Percentiles rank a stretch among this genome's conserved stretches.
These are phyloP conservation scores for Drosophila punjabiensis DNA, from an alignment of 1,140 invertebrate genomes.

Conservation along the genomic window DNA sequence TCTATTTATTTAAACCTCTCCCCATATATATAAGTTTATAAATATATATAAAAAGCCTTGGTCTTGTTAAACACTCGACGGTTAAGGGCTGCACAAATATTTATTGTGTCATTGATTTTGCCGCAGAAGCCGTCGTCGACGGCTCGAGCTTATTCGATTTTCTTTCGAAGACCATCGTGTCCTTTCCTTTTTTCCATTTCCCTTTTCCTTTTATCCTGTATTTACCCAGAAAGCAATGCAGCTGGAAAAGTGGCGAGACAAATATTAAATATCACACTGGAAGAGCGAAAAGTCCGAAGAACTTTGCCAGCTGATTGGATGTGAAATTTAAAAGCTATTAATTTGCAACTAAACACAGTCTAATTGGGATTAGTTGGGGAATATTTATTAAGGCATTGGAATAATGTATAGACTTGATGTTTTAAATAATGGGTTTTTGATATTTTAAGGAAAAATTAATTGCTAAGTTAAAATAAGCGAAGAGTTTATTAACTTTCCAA, in stretches of 20 bases:
- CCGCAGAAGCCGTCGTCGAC: conserved; percentile 70
- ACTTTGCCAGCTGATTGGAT: conserved; percentile 53
- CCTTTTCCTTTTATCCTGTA: conserved; percentile 33
- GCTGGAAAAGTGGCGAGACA: conserved; percentile 46
- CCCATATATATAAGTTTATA: conserved; percentile 33
- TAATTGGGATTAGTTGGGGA: conserved; percentile 5
- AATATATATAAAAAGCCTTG: conserved; percentile 49
- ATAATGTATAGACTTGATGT: neutral
- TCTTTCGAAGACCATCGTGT: conserved; percentile 21
- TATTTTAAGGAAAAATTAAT: neutral
- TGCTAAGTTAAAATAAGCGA: neutral
- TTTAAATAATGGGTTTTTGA: neutral
- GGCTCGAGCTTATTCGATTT: conserved; percentile 59
- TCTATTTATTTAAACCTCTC: conserved; percentile 36
- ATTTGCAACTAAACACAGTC: neutral
- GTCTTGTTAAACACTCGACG: conserved; percentile 72
- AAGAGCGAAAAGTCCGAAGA: conserved; percentile 24
- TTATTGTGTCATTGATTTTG: conserved; percentile 84
- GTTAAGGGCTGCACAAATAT: conserved; percentile 83
- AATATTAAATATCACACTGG: conserved; percentile 66
- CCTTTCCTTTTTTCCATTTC: conserved; percentile 18
- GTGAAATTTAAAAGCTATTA: conserved; percentile 38
- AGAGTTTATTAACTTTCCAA: neutral
- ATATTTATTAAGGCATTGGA: conserved; percentile 3
- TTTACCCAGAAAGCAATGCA: conserved; percentile 60